Evolutionary conservation across 1,140 invertebrate genomes (phyloP).

Genomic region (Lerema accius): DNA sequence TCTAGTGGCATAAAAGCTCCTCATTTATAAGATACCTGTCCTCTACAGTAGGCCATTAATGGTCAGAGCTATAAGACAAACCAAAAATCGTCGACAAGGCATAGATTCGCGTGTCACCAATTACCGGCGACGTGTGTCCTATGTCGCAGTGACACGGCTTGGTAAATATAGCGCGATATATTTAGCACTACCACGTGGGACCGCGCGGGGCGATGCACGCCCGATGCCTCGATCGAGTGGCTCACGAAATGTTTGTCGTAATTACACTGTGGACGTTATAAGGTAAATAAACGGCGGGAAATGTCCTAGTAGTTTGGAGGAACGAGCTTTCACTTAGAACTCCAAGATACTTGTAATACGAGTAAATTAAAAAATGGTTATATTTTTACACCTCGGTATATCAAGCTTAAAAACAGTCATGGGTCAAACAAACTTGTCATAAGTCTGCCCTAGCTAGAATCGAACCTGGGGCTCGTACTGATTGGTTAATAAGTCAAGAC

Average conservation of each 20-base stretch:
- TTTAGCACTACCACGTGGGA: conserved; percentile 63
- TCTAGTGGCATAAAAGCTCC: too few species aligned
- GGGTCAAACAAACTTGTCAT: too few species aligned
- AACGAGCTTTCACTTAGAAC: too few species aligned
- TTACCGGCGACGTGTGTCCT: conserved; percentile 40
- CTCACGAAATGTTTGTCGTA: conserved; percentile 15
- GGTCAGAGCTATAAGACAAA: background rate
- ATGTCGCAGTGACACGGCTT: conserved; percentile 68
- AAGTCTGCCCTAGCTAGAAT: too few species aligned
- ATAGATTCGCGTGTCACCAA: conserved; percentile 27
- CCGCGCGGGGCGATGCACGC: conserved; percentile 42
- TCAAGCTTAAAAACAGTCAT: too few species aligned
- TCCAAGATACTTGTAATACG: too few species aligned
- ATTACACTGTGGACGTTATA: background rate
- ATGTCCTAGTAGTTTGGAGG: background rate
- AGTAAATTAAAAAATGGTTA: too few species aligned
- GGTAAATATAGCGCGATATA: conserved; percentile 66
- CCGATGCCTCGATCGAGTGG: conserved; percentile 32
- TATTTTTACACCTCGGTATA: too few species aligned
- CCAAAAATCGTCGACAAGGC: conserved; percentile 35
- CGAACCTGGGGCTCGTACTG: too few species aligned
- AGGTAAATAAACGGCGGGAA: conserved; percentile 17
- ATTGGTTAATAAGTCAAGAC: too few species aligned
- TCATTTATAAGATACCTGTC: too few species aligned
- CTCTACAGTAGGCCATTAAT: too few species aligned